Evolutionary conservation across 2,888 invertebrate genomes (phyloP), one percentile per base, ranked within the genome.

Genomic region (Gonocerus acuteangulatus): DNA sequence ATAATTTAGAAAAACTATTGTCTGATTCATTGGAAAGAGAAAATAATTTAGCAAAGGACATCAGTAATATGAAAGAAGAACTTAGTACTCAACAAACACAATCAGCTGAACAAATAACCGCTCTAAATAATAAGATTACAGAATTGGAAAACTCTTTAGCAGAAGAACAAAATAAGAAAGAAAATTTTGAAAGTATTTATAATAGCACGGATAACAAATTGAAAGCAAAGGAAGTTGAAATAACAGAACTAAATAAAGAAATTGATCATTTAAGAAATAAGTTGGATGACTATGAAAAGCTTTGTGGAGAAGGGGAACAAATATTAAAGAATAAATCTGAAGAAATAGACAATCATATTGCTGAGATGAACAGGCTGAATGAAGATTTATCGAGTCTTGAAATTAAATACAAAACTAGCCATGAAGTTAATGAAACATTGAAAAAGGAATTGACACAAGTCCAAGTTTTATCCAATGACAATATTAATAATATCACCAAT

Each of bases 401-500:
- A 27, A 27, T 27, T 11, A 54, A 21, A 54, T 22, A 42, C 23
- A 15, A 44, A 2, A 44, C n/a, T 18, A 6, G 18, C 18, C 54
- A 19, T 21, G 22, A 54, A 9, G 18, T 19, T 16, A 52, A 52
- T 39, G 42, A 65, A 63, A 52, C 42, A 48, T 16, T 64, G 16
- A 56, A 62, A 22, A 60, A 42, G 44, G 65, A 63, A 47, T 62
- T 56, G 56, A 63, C 27, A 34, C 48, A 54, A n/a, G 16, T 36
- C 18, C 44, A 44, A 23, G 16, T n/a, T 23, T 18, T 16, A 36
- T 57, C 47, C n/a, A 44, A 44, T 27, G 27, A 44, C 15, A 47
- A 57, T 27, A 42, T 57, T 7, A 27, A 19, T 1, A 22, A 57
- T 13, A 44, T 57, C 18, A 32, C 23, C 16, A 47, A 39, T 15